phyloP scores from a whole-genome alignment of 1,140 invertebrate species.

The Armadillidium nasatum region DNA sequence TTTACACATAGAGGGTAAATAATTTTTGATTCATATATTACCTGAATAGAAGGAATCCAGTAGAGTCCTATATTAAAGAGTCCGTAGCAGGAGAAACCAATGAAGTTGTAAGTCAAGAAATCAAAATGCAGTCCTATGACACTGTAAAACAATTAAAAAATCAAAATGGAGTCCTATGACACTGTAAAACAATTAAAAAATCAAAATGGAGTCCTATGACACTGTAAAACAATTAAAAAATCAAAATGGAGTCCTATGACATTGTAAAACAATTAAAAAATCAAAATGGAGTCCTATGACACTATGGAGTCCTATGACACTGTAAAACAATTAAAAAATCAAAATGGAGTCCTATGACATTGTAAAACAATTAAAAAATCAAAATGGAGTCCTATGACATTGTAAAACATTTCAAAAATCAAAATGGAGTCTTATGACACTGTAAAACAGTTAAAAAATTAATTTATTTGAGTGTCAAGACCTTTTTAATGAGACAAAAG shows the following conservation, averaged over 20 bases:
- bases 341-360: constrained; percentile 94
- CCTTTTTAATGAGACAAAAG: neutral
- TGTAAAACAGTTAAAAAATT: neutral
- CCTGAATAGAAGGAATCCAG: constrained; percentile 74
- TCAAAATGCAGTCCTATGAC: constrained; percentile 97
- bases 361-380: no score
- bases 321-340: no score
- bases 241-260: constrained; percentile 85
- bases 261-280: no score
- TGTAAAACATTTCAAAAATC: neutral
- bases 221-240: neutral
- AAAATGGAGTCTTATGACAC: neutral
- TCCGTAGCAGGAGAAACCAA: constrained; percentile 88
- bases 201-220: no score
- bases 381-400: neutral
- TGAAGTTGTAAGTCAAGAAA: constrained; percentile 83
- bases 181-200: neutral
- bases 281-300: constrained; percentile 97
- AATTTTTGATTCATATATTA: neutral
- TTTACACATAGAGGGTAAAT: neutral
- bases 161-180: no score
- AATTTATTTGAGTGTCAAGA: neutral
- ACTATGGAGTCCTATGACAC: no score
- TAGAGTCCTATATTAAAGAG: constrained; percentile 89
- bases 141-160: constrained; percentile 52